A percentile compares a stretch with the other conserved stretches of the same genome.
Evolutionary conservation across 2,113 vertebrate species (phyloP).

Genomic region (Sprattus sprattus): DNA sequence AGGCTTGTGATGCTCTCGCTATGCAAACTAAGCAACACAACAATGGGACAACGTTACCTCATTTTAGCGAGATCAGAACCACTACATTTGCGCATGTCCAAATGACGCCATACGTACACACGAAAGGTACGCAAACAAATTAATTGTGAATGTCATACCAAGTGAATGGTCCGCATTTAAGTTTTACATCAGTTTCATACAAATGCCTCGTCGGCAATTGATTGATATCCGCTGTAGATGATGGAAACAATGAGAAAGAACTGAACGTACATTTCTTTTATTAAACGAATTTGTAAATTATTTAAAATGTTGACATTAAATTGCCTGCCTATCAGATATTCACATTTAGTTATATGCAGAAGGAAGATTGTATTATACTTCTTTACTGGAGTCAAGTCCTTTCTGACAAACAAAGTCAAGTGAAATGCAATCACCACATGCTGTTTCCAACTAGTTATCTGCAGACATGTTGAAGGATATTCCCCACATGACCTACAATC

Average conservation of each 20-base stretch:
- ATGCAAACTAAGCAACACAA: too few species aligned
- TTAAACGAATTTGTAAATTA: not conserved
- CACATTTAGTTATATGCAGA: not conserved
- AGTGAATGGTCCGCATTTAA: too few species aligned
- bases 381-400: not conserved
- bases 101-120: too few species aligned
- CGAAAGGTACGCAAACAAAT: too few species aligned
- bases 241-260: not conserved
- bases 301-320: not conserved
- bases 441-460: not conserved
- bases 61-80: too few species aligned
- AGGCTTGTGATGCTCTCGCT: too few species aligned
- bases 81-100: too few species aligned
- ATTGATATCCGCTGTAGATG: not conserved
- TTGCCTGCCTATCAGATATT: not conserved
- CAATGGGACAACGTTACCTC: too few species aligned
- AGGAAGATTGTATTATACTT: not conserved
- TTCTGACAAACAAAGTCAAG: not conserved
- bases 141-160: too few species aligned
- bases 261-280: not conserved
- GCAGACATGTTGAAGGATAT: not conserved
- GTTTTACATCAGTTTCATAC: not conserved
- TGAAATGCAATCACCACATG: not conserved
- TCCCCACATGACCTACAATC: too few species aligned
- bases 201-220: not conserved